Base-by-base conservation (phyloP, 2,797 vertebrate species). In the Chelidonichthys spinosus region DNA sequence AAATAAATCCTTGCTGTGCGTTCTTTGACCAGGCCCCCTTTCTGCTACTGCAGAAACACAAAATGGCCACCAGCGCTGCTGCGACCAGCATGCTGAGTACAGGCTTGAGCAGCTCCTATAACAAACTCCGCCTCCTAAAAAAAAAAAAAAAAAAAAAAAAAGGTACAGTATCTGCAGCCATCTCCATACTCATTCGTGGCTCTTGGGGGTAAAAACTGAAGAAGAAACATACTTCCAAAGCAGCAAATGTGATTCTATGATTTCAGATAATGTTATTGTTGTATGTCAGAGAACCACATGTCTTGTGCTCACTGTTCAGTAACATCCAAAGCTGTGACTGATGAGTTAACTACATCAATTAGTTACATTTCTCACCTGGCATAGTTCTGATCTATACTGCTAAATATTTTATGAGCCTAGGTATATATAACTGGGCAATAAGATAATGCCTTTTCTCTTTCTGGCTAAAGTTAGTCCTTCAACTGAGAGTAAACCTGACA, bases 1-100 rank as follows among this genome's bases (percentile, higher is more conserved):
- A 69, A 72, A 68, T 46, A 72, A 77, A 78, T 74, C 17, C 65
- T 63, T 67, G 11, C 36, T 46, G 63, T 60, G 47, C 8, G 55
- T 39, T 76, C 62, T 81, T 76, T 82, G 81, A 85, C 83, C 88
- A 78, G 53, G 84, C 82, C 83, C 76, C 85, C 58, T 64, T 77
- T 78, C 76, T 86, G 73, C 43, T 81, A 69, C 72, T 88, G 87
- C 84, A 90, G 81, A 88, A 88, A 84, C 90, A 87, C 81, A 93
- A 93, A 92, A 93, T 93, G 91, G 93, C 91, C 90, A 92, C 92
- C 88, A 89, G 84, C 33, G 81, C 83, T 87, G 83, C 87, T 90
- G 84, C 25, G 74, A 88, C 85, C 78, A 86, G 90, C 87, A 83
- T 83, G 88, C 87, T 71, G 82, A 91, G 81, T 81, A 88, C 78